Conservation (phyloP, 2,113 vertebrate species). For the Platysteira castanea region DNA sequence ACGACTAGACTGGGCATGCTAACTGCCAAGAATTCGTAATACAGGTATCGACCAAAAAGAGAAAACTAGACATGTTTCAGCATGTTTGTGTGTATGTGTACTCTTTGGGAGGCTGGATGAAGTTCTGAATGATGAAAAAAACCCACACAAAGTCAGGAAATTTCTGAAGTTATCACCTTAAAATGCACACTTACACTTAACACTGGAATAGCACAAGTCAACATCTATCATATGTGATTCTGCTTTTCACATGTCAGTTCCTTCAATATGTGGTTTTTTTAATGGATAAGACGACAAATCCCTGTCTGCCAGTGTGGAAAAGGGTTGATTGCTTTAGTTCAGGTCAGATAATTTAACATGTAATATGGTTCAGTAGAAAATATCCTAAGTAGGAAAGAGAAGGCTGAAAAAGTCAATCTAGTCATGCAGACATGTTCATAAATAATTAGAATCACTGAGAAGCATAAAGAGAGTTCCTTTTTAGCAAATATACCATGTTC, state of each 20-base stretch:
- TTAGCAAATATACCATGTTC: not conserved
- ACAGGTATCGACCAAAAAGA: fast-evolving
- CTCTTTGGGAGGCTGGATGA: not conserved
- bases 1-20: not conserved
- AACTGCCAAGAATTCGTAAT: not conserved
- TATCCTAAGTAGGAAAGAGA: not conserved
- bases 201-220: not conserved
- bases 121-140: not conserved
- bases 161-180: not conserved
- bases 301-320: not conserved
- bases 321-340: not conserved
- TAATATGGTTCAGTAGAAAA: not conserved
- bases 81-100: not conserved
- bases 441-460: not conserved
- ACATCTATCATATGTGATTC: not conserved
- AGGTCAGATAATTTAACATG: not conserved
- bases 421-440: not conserved
- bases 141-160: fast-evolving
- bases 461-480: not conserved
- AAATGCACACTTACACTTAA: not conserved
- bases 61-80: not conserved
- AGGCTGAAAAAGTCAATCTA: not conserved
- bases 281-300: not conserved
- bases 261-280: not conserved
- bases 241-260: not conserved